Evolutionary conservation across 2,113 vertebrate genomes (phyloP).

Genomic region (Hemiprocne comata): DNA sequence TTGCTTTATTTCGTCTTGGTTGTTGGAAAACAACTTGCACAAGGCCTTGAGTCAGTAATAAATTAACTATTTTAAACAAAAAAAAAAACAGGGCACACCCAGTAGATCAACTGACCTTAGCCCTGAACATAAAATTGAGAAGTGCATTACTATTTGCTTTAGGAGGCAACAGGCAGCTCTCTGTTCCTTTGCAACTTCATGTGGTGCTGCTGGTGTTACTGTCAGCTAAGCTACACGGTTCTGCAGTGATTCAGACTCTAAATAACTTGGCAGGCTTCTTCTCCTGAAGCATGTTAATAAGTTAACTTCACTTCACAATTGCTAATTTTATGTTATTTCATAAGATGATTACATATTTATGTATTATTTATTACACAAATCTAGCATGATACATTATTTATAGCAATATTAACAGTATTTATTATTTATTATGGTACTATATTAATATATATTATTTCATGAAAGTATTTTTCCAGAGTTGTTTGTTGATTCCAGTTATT

Average conservation of each 20-base stretch:
- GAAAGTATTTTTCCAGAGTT: neutral
- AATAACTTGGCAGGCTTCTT: slow-evolving; percentile 31
- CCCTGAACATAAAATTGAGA: neutral
- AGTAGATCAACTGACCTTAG: slow-evolving; percentile 27
- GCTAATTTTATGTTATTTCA: slow-evolving; percentile 69
- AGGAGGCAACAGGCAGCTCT: neutral
- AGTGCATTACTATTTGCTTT: slow-evolving; percentile 10
- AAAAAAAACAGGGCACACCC: neutral
- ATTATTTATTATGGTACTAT: slow-evolving; percentile 74
- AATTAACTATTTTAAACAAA: neutral
- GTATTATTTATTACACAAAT: slow-evolving; percentile 73
- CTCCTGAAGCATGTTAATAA: slow-evolving; percentile 38
- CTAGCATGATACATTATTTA: slow-evolving; percentile 74
- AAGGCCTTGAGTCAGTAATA: slow-evolving; percentile 24
- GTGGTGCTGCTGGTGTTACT: neutral
- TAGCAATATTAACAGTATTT: slow-evolving; percentile 67
- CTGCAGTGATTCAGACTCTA: neutral
- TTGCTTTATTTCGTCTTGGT: slow-evolving; percentile 17
- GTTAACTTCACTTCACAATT: slow-evolving; percentile 57
- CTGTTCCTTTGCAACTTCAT: neutral
- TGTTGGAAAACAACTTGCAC: slow-evolving; percentile 27
- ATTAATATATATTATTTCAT: slow-evolving; percentile 71
- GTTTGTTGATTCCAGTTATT: slow-evolving; percentile 10
- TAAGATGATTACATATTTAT: slow-evolving; percentile 66
- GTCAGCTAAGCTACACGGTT: neutral